Evolutionary conservation across 2,797 vertebrate species (phyloP), one percentile per base, ranked within the genome.

Genomic region (Hippocampus kuda): DNA sequence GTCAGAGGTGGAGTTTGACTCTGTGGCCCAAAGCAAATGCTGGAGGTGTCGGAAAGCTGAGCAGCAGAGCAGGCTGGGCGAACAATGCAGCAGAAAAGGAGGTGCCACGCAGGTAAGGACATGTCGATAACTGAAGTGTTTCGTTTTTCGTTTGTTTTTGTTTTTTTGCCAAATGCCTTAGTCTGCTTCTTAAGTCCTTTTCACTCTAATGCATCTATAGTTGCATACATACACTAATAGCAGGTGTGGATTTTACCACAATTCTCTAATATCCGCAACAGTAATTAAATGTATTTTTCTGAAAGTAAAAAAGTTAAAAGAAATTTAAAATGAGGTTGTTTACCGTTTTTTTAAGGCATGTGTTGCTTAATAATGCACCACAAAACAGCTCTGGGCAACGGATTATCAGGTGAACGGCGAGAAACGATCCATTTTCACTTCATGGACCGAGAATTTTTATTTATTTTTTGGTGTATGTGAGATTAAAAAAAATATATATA

Each of bases 81-180:
- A 44, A 24, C 26, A 26, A 64, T 64, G 41, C 1, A 64, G n/a
- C 22, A 64, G 41, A 5, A 64, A 41, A 64, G 41, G 22, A 44
- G n/a, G 62, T 38, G n/a, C 41, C 41, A 8, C 15, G 24, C 62
- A 64, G 62, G 62, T 64, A 64, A 46, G 62, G 62, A 64, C 62
- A 46, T 64, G 62, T 64, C 5, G 1, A 9, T 7, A 7, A 42
- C 7, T 26, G 12, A n/a, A 6, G 10, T 46, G 41, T 44, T 59
- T 20, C 16, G 5, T 30, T 3, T 7, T 16, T 15, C 34, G 38
- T 24, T 59, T 27, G 4, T 44, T 44, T 44, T 44, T 24, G 0
- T 60, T n/a, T 13, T 34, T 24, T 16, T 30, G 56, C 26, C 56
- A 59, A 59, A 59, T 30, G 15, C 13, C 11, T 27, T 5, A 15